Conservation (phyloP, 1,140 invertebrate genomes). For the Trichoplusia ni region DNA sequence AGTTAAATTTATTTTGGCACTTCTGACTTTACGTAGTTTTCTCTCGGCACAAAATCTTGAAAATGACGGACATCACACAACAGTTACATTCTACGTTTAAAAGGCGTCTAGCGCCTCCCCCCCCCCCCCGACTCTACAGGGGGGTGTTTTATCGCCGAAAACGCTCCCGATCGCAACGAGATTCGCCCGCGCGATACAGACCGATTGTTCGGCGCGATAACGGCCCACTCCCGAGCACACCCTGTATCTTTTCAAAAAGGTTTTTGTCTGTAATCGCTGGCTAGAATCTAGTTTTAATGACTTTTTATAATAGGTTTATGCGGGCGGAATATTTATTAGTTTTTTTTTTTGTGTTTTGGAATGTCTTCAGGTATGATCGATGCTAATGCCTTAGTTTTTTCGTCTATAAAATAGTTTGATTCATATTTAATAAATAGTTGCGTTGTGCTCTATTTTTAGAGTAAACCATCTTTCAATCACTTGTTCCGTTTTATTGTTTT, state of each 20-base stretch:
- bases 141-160: constrained; percentile 47
- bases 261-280: constrained; percentile 41
- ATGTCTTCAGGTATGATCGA: neutral
- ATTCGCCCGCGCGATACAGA: constrained; percentile 43
- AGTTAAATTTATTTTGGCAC: no score
- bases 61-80: neutral
- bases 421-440: no score
- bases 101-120: constrained; percentile 1
- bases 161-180: constrained; percentile 41
- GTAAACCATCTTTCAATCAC: no score
- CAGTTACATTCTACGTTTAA: constrained; percentile 13
- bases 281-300: constrained; percentile 49
- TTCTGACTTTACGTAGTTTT: no score
- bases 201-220: constrained; percentile 43
- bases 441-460: no score
- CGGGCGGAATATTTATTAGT: constrained; percentile 24
- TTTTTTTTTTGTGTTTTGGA: neutral
- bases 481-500: no score
- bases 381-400: neutral
- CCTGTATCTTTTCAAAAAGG: constrained; percentile 50
- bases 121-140: neutral
- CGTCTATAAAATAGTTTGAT: neutral
- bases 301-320: constrained; percentile 47
- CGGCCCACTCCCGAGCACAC: constrained; percentile 36
- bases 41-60: no score